A percentile compares a stretch with the other conserved stretches of the same genome.
These are phyloP conservation scores for Trichomycterus rosablanca DNA, from an alignment of 2,113 vertebrate species.

Conservation along the genomic window DNA sequence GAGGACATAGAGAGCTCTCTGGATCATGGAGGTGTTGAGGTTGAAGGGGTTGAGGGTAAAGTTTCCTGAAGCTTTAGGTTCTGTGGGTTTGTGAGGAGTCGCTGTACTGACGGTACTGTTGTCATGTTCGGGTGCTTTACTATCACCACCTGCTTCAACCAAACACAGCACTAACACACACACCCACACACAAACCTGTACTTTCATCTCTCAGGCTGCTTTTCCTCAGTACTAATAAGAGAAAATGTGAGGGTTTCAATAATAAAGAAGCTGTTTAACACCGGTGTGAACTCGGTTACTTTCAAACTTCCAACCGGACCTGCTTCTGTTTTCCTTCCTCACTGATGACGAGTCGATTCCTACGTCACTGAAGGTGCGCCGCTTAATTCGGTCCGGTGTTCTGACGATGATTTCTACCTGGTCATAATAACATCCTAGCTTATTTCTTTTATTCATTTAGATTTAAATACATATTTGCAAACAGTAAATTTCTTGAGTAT, in stretches of 20 bases:
- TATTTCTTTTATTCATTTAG: too few species aligned
- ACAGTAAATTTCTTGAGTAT: too few species aligned
- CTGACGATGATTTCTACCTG: too few species aligned
- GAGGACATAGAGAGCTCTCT: neutral
- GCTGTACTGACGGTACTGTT: neutral
- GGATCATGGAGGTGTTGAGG: neutral
- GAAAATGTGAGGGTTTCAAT: neutral
- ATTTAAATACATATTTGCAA: too few species aligned
- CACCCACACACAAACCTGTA: too few species aligned
- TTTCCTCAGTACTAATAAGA: too few species aligned
- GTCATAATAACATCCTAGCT: too few species aligned
- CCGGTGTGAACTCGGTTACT: neutral
- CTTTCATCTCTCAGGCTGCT: too few species aligned
- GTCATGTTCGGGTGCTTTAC: too few species aligned
- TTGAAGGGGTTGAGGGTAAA: neutral
- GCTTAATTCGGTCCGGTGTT: neutral
- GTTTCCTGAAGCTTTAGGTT: neutral
- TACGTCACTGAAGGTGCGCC: neutral
- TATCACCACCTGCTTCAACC: too few species aligned
- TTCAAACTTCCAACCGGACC: neutral
- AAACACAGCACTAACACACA: too few species aligned
- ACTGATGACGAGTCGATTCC: neutral
- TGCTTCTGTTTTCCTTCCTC: neutral
- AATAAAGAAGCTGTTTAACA: neutral
- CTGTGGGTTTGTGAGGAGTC: neutral